Evolutionary conservation across 2,113 vertebrate genomes (phyloP).

Genomic region (Bos indicus): DNA sequence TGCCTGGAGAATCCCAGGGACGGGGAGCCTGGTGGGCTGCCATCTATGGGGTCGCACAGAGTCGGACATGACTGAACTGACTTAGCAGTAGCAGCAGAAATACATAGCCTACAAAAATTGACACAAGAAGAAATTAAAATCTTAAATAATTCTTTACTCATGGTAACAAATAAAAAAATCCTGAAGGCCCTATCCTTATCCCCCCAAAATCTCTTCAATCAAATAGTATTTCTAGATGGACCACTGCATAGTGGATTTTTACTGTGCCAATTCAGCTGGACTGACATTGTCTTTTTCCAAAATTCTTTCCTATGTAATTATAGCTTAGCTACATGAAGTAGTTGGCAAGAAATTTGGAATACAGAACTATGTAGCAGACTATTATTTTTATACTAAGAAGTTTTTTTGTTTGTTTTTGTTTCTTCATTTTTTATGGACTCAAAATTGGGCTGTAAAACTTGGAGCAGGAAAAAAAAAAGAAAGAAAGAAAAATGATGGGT

Average conservation of each 20-base stretch:
- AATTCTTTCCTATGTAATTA: neutral
- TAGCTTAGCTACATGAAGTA: neutral
- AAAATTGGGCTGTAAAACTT: neutral
- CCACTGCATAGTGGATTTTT: neutral
- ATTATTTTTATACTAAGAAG: neutral
- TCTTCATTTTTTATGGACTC: neutral
- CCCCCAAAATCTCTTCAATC: too few relatives aligned
- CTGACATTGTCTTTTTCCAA: neutral
- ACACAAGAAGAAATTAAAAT: neutral
- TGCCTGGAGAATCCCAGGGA: too few relatives aligned
- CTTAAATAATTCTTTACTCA: neutral
- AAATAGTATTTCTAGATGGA: neutral
- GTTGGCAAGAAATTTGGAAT: neutral
- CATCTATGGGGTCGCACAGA: too few relatives aligned
- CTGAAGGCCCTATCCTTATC: neutral
- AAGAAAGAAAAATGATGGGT: neutral
- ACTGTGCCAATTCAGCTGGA: neutral
- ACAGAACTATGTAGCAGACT: neutral
- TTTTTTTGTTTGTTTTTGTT: neutral
- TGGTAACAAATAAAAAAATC: neutral
- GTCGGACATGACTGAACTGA: too few relatives aligned
- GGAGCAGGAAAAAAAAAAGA: neutral
- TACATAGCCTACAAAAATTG: neutral
- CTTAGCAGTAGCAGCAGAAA: neutral
- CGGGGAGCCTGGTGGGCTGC: too few relatives aligned